These are phyloP conservation scores for Calliopsis andreniformis DNA, from an alignment of 1,140 invertebrate genomes.

Conservation along the genomic window DNA sequence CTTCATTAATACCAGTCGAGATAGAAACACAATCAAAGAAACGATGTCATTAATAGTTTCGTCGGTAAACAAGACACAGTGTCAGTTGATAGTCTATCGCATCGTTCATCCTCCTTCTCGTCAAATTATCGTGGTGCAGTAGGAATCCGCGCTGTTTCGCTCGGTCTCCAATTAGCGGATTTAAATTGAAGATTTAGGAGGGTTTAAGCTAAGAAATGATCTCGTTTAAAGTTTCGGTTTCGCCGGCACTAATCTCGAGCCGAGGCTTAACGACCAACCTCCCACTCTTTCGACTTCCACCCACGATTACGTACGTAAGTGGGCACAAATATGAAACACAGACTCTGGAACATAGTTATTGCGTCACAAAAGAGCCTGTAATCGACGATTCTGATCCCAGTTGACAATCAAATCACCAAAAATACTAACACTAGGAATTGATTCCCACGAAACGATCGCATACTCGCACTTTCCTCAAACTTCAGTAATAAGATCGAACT, in stretches of 20 bases:
- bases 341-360: background rate
- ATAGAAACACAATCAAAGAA: too few relatives aligned
- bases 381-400: background rate
- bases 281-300: slow-evolving; percentile 9
- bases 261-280: slow-evolving; percentile 52
- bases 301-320: slow-evolving; percentile 5
- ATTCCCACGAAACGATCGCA: slow-evolving; percentile 52
- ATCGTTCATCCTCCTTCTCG: background rate
- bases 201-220: slow-evolving; percentile 57
- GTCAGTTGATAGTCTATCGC: background rate
- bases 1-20: too few relatives aligned
- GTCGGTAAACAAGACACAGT: background rate
- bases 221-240: slow-evolving; percentile 61
- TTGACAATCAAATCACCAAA: background rate
- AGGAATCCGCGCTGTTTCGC: slow-evolving; percentile 52
- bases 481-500: slow-evolving; percentile 57
- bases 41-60: background rate
- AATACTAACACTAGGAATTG: slow-evolving; percentile 40
- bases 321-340: background rate
- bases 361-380: slow-evolving; percentile 1
- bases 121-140: slow-evolving; percentile 48
- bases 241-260: slow-evolving; percentile 47
- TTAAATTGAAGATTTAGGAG: slow-evolving; percentile 61
- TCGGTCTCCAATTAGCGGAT: slow-evolving; percentile 57
- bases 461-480: slow-evolving; percentile 50